phyloP scores from a whole-genome alignment of 2,113 vertebrate genomes.

The Nerophis lumbriciformis region DNA sequence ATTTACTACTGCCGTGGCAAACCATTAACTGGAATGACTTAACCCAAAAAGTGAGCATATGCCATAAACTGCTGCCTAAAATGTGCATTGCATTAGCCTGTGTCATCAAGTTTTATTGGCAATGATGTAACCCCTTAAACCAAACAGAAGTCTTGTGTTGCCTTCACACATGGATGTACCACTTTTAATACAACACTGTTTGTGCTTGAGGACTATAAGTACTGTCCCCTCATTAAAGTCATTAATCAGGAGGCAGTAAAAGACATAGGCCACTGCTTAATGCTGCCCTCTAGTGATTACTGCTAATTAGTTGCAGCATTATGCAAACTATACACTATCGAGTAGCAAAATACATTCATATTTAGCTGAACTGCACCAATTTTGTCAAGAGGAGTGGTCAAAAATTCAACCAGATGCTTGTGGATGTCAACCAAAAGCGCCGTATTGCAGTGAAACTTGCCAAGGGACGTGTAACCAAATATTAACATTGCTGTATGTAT shows the following conservation, averaged over 20 bases:
- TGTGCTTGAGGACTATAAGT: background rate
- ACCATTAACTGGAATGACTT: slow-evolving; percentile 6
- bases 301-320: slow-evolving; percentile 30
- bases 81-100: slow-evolving; percentile 23
- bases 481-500: too few species aligned
- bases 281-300: slow-evolving; percentile 18
- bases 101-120: slow-evolving; percentile 39
- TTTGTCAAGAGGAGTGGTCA: too few species aligned
- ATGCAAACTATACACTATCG: slow-evolving; percentile 37
- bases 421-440: too few species aligned
- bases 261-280: background rate
- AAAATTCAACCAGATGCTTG: too few species aligned
- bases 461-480: too few species aligned
- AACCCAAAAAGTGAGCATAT: slow-evolving; percentile 5
- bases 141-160: background rate
- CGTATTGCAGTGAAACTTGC: too few species aligned
- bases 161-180: background rate
- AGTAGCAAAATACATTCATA: slow-evolving; percentile 6
- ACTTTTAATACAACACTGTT: slow-evolving; percentile 10
- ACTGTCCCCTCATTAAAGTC: slow-evolving; percentile 8
- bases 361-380: too few species aligned
- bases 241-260: background rate
- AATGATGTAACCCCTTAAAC: slow-evolving; percentile 32
- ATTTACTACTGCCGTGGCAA: slow-evolving; percentile 10
- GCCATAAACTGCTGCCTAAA: slow-evolving; percentile 31